Base-by-base conservation (phyloP, 2,888 invertebrate species). In the Drosophila recens region DNA sequence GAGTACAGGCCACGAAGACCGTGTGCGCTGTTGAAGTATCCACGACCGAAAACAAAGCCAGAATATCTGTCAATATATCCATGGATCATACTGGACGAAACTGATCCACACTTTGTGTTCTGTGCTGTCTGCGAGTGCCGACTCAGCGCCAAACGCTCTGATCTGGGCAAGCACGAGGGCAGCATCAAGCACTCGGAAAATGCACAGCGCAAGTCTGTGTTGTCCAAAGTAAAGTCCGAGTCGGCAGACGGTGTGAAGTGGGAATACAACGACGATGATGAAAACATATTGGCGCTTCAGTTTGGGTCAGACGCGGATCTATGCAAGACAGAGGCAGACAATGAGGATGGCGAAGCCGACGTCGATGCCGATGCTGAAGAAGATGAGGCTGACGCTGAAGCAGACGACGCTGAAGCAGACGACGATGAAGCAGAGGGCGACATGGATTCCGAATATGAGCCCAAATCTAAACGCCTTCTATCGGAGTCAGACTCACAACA, bases 151-250 rank as follows among this genome's bases (percentile, higher is more conserved):
- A 89, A 89, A 43, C 84, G 90, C 1, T 90, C 90, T 0, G 89
- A 89, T 56, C 58, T 89, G 3, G 90, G 90, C 17, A 89, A 89
- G 49, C 89, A 89, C 30, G 89, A 89, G 66, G 89, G 90, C 63
- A 89, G 89, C 72, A 90, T 90, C 2, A 89, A 89, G 17, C 89
- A 89, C 30, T 75, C 90, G 11, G 90, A 89, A 27, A 89, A 89
- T 42, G 75, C 90, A 0, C 78, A 89, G 30, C 79, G 90, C 8
- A 89, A 90, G 13, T 56, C 80, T 1, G 40, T 77, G 17, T 10
- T 51, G 27, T 36, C 46, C 40, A 89, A 76, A 27, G 34, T 23
- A 10, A 54, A 75, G 13, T 6, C 54, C 0, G 54, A 54, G 3
- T 11, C n/a, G 9, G 52, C 23, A 6, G 17, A n/a, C 1, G 57